Percentiles rank a stretch among this genome's conserved stretches.
phyloP scores from a whole-genome alignment of 2,797 vertebrate species.

The Epinephelus awoara region DNA sequence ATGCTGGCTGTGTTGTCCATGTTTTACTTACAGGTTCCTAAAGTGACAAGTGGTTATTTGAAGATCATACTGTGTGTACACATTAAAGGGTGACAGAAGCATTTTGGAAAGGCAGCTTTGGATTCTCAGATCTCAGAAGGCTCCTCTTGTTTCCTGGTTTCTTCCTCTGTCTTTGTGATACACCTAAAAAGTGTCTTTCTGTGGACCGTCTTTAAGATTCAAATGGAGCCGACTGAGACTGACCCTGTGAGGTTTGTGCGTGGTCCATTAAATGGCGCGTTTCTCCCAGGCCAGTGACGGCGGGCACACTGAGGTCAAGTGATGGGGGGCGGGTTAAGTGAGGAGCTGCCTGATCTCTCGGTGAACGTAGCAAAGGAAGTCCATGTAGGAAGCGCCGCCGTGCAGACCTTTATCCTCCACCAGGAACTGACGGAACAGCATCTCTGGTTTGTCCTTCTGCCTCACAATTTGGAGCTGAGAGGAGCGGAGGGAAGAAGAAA shows the following conservation, averaged over 20 bases:
- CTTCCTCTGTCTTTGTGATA: constrained; percentile 37
- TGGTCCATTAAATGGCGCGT: constrained; percentile 35
- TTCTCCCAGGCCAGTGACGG: constrained; percentile 19
- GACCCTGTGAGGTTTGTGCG: constrained; percentile 48
- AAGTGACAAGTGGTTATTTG: constrained; percentile 64
- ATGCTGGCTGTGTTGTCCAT: constrained; percentile 28
- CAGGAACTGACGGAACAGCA: constrained; percentile 92
- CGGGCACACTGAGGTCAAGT: neutral
- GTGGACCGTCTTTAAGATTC: constrained; percentile 32
- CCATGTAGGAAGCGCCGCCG: constrained; percentile 93
- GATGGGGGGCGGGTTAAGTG: constrained; percentile 81
- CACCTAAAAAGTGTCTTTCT: constrained; percentile 17
- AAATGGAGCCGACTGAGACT: constrained; percentile 37
- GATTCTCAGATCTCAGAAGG: constrained; percentile 48
- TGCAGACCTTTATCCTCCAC: constrained; percentile 95
- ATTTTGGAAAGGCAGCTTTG: constrained; percentile 74
- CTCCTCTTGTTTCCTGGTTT: constrained; percentile 24
- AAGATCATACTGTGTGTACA: constrained; percentile 45
- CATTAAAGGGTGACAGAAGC: neutral
- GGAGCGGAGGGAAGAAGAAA: neutral
- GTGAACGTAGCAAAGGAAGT: constrained; percentile 96
- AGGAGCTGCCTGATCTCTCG: constrained; percentile 96
- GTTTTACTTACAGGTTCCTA: constrained; percentile 30
- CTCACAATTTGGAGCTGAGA: constrained; percentile 91
- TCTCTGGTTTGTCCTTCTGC: constrained; percentile 92